Evolutionary conservation across 2,113 vertebrate genomes (phyloP).

Genomic region (Myotis lucifugus): DNA sequence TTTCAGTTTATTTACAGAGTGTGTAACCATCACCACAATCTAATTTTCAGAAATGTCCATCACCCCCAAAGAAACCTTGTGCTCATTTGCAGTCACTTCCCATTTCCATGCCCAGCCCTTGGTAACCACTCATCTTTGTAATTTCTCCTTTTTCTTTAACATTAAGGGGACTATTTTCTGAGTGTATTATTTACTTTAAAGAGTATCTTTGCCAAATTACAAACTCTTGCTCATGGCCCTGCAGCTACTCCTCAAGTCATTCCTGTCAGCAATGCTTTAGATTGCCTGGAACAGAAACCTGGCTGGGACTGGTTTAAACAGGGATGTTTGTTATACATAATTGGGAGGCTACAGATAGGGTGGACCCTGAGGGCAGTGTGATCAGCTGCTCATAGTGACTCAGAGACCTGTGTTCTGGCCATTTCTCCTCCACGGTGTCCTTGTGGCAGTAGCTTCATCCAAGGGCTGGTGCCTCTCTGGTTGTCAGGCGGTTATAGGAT

Average conservation of each 20-base stretch:
- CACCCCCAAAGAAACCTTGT: neutral
- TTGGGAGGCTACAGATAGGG: neutral
- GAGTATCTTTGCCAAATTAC: constrained; percentile 46
- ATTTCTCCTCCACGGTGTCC: neutral
- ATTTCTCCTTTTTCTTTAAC: constrained; percentile 54
- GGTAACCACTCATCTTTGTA: constrained; percentile 23
- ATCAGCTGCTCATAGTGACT: neutral
- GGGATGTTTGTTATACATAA: neutral
- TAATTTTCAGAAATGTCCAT: neutral
- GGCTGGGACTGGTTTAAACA: constrained; percentile 17
- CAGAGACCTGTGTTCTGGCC: neutral
- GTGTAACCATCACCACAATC: neutral
- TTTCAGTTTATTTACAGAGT: constrained; percentile 21
- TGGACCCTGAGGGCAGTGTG: neutral
- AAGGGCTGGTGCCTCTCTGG: neutral
- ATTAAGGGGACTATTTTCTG: neutral
- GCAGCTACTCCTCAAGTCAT: neutral
- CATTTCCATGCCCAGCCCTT: neutral
- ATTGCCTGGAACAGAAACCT: neutral
- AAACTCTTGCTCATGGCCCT: constrained; percentile 26
- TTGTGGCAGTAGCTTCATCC: neutral
- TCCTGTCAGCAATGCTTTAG: neutral
- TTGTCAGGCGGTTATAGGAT: neutral
- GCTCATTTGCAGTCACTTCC: neutral
- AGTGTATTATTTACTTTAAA: constrained; percentile 15